A percentile compares a stretch with the other conserved stretches of the same genome.
Conservation (phyloP, 1,140 invertebrate species). For the Brachionus rotundiformis region DNA sequence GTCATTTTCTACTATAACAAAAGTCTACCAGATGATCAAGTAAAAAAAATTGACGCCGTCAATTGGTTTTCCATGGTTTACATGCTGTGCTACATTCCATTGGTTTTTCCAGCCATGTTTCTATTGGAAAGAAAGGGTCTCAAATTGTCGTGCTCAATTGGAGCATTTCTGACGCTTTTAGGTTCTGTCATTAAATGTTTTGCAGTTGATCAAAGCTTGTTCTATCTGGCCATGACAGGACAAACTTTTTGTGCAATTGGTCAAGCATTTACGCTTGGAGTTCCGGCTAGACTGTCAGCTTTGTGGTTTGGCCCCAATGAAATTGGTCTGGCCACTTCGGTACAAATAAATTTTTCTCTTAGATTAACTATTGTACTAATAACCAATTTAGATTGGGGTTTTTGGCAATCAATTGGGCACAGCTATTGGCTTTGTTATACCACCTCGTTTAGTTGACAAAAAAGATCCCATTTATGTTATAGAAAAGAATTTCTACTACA, state of each 20-base stretch:
- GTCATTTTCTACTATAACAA: constrained; percentile 62
- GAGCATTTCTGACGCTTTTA: constrained; percentile 77
- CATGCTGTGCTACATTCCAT: constrained; percentile 91
- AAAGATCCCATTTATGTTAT: constrained; percentile 55
- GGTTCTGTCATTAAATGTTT: constrained; percentile 90
- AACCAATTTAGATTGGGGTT: constrained; percentile 47
- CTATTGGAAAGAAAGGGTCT: constrained; percentile 85
- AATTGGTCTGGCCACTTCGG: constrained; percentile 91
- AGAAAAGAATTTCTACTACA: constrained; percentile 72
- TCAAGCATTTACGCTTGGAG: constrained; percentile 82
- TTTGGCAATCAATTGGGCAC: constrained; percentile 98
- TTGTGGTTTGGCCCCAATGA: constrained; percentile 92
- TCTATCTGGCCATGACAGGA: constrained; percentile 83
- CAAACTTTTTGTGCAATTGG: constrained; percentile 83
- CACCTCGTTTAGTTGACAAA: constrained; percentile 75
- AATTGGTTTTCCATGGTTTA: constrained; percentile 96
- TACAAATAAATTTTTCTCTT: constrained; percentile 64
- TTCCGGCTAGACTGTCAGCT: constrained; percentile 87
- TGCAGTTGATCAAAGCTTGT: constrained; percentile 74
- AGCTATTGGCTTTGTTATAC: constrained; percentile 83
- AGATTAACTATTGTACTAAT: too few species aligned
- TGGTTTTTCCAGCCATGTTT: constrained; percentile 92
- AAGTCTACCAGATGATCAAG: constrained; percentile 57
- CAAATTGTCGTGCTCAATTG: constrained; percentile 78
- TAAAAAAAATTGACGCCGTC: constrained; percentile 68